Conservation (phyloP, 2,113 vertebrate genomes). For the Alces alces region DNA sequence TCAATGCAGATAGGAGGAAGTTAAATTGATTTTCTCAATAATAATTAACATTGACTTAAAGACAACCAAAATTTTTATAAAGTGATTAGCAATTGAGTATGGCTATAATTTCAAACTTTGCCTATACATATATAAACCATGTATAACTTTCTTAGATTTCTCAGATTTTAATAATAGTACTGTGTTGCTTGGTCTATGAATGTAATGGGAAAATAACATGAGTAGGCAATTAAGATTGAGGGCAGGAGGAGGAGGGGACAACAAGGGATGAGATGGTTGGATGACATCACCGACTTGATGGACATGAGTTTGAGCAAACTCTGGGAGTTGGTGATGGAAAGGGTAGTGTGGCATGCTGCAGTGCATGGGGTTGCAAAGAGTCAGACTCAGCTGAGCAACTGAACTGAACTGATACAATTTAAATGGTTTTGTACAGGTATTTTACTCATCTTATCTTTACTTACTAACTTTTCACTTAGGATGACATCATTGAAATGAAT, state of each 20-base stretch:
- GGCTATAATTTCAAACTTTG: background rate
- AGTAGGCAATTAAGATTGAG: background rate
- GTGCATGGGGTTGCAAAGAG: background rate
- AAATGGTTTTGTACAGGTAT: background rate
- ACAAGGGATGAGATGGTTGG: background rate
- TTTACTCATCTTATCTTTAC: background rate
- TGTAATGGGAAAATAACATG: background rate
- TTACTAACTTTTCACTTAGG: background rate
- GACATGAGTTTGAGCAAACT: background rate
- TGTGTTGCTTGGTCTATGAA: background rate
- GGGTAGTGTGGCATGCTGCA: background rate
- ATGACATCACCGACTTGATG: background rate
- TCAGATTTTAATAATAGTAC: background rate
- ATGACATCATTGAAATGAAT: background rate
- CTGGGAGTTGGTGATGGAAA: background rate
- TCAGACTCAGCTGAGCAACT: background rate
- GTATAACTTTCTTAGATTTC: background rate
- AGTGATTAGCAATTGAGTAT: background rate
- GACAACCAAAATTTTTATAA: background rate
- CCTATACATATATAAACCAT: background rate
- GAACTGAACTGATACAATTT: background rate
- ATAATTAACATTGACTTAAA: conserved; percentile 10
- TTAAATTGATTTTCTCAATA: background rate
- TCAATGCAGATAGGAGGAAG: background rate
- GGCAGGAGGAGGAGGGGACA: background rate